A percentile compares a stretch with the other conserved stretches of the same genome.
Conservation (phyloP, 2,797 vertebrate genomes). For the Petrocephalus sullivani region DNA sequence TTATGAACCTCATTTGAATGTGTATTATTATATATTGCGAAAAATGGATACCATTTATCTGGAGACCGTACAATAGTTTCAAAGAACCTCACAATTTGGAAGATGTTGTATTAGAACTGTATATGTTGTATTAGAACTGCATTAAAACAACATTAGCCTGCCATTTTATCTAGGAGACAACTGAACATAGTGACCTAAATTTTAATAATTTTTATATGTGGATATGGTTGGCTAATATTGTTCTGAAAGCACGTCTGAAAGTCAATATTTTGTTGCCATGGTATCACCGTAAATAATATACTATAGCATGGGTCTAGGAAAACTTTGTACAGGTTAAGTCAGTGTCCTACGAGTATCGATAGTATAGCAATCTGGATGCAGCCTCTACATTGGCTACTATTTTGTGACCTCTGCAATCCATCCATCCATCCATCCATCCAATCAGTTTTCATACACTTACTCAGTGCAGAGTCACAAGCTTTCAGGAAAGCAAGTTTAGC, state of each 20-base stretch:
- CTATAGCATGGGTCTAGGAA: not conserved
- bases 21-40: not conserved
- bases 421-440: not conserved
- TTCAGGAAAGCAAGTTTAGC: not conserved
- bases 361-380: not conserved
- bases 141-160: not conserved
- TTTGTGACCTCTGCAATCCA: not conserved
- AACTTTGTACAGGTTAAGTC: no score
- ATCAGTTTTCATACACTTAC: not conserved
- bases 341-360: not conserved
- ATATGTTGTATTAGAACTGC: not conserved
- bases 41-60: not conserved
- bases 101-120: not conserved
- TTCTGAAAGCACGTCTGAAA: not conserved
- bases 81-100: not conserved
- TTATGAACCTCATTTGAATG: not conserved
- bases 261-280: not conserved
- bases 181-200: not conserved
- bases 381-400: not conserved
- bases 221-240: not conserved
- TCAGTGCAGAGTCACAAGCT: not conserved
- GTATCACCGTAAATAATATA: not conserved
- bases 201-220: not conserved
- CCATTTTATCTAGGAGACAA: no score
- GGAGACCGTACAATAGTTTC: not conserved